Conservation (phyloP, 2,113 vertebrate genomes). For the Barnardius zonarius region DNA sequence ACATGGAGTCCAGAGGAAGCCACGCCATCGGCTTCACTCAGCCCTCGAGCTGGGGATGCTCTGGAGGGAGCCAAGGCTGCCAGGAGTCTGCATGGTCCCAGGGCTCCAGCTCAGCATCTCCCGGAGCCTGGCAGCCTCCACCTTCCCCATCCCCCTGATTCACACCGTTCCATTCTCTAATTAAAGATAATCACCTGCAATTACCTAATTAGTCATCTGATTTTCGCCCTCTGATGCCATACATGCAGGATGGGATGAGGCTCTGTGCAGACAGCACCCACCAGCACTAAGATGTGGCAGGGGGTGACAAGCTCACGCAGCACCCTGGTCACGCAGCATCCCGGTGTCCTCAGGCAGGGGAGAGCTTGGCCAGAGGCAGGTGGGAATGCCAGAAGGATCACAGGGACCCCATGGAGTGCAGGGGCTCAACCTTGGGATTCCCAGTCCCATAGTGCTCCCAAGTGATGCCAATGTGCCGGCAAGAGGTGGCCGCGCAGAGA, state of each 20-base stretch:
- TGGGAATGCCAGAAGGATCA: neutral
- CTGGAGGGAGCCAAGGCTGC: accelerated
- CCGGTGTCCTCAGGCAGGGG: neutral
- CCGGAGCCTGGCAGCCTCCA: neutral
- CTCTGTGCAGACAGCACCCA: accelerated
- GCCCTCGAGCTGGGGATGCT: accelerated
- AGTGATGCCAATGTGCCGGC: accelerated
- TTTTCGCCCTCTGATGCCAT: neutral
- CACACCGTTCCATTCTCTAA: neutral
- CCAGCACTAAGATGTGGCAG: neutral
- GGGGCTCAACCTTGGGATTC: neutral
- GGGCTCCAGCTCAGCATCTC: neutral
- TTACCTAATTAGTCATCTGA: neutral
- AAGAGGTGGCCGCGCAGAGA: neutral
- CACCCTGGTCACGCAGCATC: neutral
- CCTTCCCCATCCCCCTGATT: neutral
- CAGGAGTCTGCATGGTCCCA: accelerated
- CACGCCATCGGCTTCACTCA: accelerated
- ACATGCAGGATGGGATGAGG: accelerated
- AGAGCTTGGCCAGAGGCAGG: neutral
- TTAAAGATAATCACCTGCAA: neutral
- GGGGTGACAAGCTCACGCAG: neutral
- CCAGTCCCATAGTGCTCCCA: accelerated
- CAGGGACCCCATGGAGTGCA: accelerated
- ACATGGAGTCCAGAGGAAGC: neutral